Conservation (phyloP, 2,113 vertebrate genomes). For the Ameiurus melas region DNA sequence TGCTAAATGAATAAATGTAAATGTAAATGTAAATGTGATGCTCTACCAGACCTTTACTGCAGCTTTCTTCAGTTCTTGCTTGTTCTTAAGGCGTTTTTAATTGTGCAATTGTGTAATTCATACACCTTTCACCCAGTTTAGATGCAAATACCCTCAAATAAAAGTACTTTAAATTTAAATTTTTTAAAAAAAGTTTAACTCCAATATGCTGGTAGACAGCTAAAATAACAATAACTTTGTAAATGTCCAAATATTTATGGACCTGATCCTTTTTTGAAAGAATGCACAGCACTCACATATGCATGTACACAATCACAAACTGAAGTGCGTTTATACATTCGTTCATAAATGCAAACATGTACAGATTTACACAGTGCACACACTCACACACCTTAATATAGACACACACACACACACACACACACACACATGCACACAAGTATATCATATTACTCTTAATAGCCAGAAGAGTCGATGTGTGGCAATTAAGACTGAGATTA, state of each 20-base stretch:
- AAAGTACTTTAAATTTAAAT: background rate
- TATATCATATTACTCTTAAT: slow-evolving; percentile 39
- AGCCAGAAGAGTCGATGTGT: slow-evolving; percentile 28
- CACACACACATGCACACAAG: background rate
- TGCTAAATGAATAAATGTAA: too few relatives aligned
- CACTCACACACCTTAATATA: background rate
- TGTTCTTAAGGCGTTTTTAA: background rate
- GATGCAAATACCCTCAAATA: background rate
- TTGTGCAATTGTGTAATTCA: background rate
- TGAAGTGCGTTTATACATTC: background rate
- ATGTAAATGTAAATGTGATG: background rate
- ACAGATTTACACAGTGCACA: background rate
- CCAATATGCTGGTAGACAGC: too few relatives aligned
- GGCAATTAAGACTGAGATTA: slow-evolving; percentile 51
- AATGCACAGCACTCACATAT: background rate
- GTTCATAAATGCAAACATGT: background rate
- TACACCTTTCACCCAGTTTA: background rate
- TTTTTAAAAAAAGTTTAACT: too few relatives aligned
- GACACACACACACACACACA: background rate
- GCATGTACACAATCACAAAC: background rate
- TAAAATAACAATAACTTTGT: background rate
- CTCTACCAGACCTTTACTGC: background rate
- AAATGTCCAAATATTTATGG: background rate
- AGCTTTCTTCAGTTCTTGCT: background rate
- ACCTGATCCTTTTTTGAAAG: background rate